phyloP scores from a whole-genome alignment of 1,140 invertebrate species.

The Neodiprion pinetum region DNA sequence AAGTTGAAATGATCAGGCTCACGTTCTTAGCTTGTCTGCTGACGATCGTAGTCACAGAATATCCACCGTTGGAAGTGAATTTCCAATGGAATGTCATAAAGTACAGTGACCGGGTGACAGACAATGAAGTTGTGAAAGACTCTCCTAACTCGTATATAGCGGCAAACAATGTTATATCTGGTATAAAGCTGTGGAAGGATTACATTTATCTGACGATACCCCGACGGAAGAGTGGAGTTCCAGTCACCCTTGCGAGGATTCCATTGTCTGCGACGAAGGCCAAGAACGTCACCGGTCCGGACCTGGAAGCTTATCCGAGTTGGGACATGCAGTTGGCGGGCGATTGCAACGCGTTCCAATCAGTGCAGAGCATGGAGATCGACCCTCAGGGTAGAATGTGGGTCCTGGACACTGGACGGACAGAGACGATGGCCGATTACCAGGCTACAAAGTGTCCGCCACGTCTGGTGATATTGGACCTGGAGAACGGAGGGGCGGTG shows the following conservation, averaged over 20 bases:
- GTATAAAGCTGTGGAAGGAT: constrained; percentile 54
- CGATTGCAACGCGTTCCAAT: constrained; percentile 70
- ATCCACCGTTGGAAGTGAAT: constrained; percentile 53
- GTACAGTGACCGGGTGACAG: constrained; percentile 55
- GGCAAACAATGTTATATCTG: constrained; percentile 52
- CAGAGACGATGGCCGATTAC: constrained; percentile 59
- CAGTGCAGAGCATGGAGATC: constrained; percentile 75
- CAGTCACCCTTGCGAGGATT: constrained; percentile 62
- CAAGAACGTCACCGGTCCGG: constrained; percentile 62
- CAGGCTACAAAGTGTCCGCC: constrained; percentile 65
- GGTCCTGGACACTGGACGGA: constrained; percentile 72
- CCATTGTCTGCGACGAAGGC: constrained; percentile 35
- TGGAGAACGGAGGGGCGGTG: constrained; percentile 65
- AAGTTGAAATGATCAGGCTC: neutral
- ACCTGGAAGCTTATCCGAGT: constrained; percentile 70
- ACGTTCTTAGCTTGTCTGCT: neutral
- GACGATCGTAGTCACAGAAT: constrained; percentile 45
- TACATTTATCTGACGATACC: constrained; percentile 56
- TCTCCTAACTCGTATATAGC: constrained; percentile 40
- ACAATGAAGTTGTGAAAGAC: constrained; percentile 49
- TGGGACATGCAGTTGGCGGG: constrained; percentile 71
- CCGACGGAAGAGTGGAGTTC: constrained; percentile 52
- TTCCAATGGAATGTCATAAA: constrained; percentile 58
- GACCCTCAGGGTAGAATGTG: constrained; percentile 74
- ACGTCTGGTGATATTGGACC: constrained; percentile 71